Conservation (phyloP, 2,888 invertebrate genomes). For the Anodontia alba region DNA sequence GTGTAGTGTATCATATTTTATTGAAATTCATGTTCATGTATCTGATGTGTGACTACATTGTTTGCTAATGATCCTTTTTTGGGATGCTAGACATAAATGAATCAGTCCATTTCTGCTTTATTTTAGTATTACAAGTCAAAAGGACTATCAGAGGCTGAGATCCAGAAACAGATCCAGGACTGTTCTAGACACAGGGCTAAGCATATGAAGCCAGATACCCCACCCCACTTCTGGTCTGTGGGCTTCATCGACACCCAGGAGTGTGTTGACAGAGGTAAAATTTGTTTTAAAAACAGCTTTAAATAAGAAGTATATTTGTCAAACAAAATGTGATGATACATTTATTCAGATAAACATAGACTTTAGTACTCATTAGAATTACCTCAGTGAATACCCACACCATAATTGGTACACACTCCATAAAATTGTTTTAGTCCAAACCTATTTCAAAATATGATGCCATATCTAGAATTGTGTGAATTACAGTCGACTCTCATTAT, state of each 20-base stretch:
- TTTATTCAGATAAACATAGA: background rate
- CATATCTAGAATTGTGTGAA: too few relatives aligned
- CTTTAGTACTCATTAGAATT: background rate
- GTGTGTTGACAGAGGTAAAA: conserved; percentile 75
- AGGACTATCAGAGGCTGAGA: conserved; percentile 77
- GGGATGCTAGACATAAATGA: too few relatives aligned
- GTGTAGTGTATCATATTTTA: too few relatives aligned
- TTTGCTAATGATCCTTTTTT: too few relatives aligned
- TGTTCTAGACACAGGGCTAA: conserved; percentile 82
- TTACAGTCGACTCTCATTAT: too few relatives aligned
- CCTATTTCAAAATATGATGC: too few relatives aligned
- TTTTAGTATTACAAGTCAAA: conserved; percentile 80
- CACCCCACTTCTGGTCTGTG: conserved; percentile 84
- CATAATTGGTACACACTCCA: too few relatives aligned
- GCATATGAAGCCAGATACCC: conserved; percentile 80
- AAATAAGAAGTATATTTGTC: conserved; percentile 6
- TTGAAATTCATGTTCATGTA: too few relatives aligned
- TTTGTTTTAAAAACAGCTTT: background rate
- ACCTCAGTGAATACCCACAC: too few relatives aligned
- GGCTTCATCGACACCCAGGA: conserved; percentile 83
- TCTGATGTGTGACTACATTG: too few relatives aligned
- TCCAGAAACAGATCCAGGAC: conserved; percentile 73
- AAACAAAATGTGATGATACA: background rate
- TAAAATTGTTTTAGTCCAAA: too few relatives aligned
- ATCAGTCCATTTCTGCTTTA: background rate